phyloP scores from a whole-genome alignment of 2,797 vertebrate genomes.

The Lepidocolaptes lacrymiger region DNA sequence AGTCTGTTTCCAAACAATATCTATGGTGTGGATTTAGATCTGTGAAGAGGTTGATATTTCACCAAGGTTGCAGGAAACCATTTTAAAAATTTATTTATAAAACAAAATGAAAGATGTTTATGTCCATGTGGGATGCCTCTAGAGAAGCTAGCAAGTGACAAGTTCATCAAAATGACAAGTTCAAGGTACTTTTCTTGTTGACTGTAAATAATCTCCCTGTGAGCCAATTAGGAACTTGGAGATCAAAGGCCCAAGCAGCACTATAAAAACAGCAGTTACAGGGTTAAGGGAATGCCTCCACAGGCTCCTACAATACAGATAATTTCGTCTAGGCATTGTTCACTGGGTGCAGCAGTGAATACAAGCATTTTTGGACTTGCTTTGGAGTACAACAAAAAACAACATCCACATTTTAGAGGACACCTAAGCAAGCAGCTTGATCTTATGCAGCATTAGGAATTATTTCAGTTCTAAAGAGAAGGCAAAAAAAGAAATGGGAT shows the following conservation, averaged over 20 bases:
- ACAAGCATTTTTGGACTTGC: background rate
- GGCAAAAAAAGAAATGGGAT: background rate
- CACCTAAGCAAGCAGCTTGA: background rate
- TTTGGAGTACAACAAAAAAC: background rate
- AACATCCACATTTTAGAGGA: background rate
- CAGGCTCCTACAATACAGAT: background rate
- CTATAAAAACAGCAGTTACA: background rate
- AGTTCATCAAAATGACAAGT: constrained; percentile 55
- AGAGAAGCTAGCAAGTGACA: constrained; percentile 7
- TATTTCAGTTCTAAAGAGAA: background rate
- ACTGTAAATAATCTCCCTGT: constrained; percentile 7
- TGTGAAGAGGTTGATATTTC: constrained; percentile 61
- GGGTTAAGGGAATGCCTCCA: background rate
- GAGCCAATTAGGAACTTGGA: background rate
- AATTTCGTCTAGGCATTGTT: background rate
- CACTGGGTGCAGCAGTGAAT: background rate
- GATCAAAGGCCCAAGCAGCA: background rate
- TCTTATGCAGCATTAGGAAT: background rate
- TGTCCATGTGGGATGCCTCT: constrained; percentile 56
- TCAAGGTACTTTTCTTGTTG: constrained; percentile 43
- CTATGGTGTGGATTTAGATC: constrained; percentile 31
- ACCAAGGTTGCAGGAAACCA: constrained; percentile 71
- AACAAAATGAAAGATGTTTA: constrained; percentile 60
- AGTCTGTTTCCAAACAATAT: constrained; percentile 74
- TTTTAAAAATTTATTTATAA: constrained; percentile 53